These are phyloP conservation scores for Lithophane leautieri DNA, from an alignment of 2,888 invertebrate species.

Conservation along the genomic window DNA sequence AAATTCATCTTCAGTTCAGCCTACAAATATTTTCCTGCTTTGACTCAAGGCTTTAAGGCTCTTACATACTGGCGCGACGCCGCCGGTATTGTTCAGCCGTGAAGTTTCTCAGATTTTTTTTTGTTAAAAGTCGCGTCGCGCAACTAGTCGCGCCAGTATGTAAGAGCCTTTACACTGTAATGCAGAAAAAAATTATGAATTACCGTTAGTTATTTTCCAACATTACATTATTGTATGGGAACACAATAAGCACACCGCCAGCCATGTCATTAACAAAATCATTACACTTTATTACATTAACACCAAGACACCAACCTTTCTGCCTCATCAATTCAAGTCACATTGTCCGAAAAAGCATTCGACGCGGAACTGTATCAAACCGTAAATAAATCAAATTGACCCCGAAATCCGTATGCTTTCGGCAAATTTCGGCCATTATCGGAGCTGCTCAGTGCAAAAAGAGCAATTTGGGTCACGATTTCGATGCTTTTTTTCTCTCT, in stretches of 20 bases:
- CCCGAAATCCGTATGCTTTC: slow-evolving; percentile 83
- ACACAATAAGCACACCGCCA: slow-evolving; percentile 21
- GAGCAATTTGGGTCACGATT: slow-evolving; percentile 86
- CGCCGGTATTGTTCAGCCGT: too few species aligned
- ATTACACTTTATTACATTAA: slow-evolving; percentile 43
- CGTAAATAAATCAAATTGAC: slow-evolving; percentile 88
- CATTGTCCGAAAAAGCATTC: slow-evolving; percentile 62
- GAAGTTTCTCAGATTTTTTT: too few species aligned
- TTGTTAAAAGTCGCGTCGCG: too few species aligned
- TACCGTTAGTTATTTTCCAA: not conserved
- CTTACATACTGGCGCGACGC: too few species aligned
- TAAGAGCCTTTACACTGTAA: too few species aligned
- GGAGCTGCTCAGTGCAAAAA: slow-evolving; percentile 79
- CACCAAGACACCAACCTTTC: slow-evolving; percentile 62
- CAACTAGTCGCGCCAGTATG: too few species aligned
- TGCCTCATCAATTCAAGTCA: slow-evolving; percentile 77
- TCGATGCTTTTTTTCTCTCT: slow-evolving; percentile 73
- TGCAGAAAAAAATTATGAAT: slow-evolving; percentile 1
- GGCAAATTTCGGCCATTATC: slow-evolving; percentile 87
- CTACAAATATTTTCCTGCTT: not conserved
- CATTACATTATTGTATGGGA: slow-evolving; percentile 6
- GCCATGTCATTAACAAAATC: slow-evolving; percentile 32
- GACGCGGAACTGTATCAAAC: slow-evolving; percentile 86
- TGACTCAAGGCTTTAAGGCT: not conserved
- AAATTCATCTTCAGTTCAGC: not conserved